Base-by-base conservation (phyloP, 2,888 invertebrate species). In the Cosmorhoe ocellata region DNA sequence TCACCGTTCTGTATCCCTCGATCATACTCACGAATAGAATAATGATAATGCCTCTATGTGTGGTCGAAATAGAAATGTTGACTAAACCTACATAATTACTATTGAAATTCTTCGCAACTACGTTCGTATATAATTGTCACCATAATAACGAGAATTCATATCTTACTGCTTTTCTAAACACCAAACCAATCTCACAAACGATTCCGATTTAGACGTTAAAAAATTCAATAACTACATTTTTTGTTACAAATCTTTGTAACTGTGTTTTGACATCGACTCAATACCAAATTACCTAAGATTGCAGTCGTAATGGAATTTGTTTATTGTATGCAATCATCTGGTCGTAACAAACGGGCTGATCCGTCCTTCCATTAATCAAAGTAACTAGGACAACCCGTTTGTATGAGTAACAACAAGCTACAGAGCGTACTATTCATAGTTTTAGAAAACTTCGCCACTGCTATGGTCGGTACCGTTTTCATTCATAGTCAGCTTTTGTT, bases 351-450 rank as follows among this genome's bases (percentile, higher is more conserved):
- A 51, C 47, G 42, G 37, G 43, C 46, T 50, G 55, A 57, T 40
- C 49, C 47, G 71, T 70, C 64, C 63, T 67, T 69, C 65, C 78
- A 81, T 82, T 80, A 77, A 80, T 81, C 81, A 82, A 72, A 74
- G 65, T 69, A 79, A 67, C 71, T 69, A 59, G 71, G 69, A 77
- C 74, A 70, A 60, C 63, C 56, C 61, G 65, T 67, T 66, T 13
- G 39, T 52, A 52, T 58, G 46, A 51, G 51, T 51, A 37, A 14
- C 2, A 45, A 24, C 5, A 36, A 31, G n/a, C 18, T 34, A 37
- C 8, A 41, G 18, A 28, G 13, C 14, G n/a, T 12, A 43, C 9
- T 11, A 13, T 34, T 1, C 5, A 4, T 34, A n/a, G 5, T 22
- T 34, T 34, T 10, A 30, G 30, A 22, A 22, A 24, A 24, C 24